phyloP scores from a whole-genome alignment of 2,113 vertebrate species.

The Telmatochromis sp. region DNA sequence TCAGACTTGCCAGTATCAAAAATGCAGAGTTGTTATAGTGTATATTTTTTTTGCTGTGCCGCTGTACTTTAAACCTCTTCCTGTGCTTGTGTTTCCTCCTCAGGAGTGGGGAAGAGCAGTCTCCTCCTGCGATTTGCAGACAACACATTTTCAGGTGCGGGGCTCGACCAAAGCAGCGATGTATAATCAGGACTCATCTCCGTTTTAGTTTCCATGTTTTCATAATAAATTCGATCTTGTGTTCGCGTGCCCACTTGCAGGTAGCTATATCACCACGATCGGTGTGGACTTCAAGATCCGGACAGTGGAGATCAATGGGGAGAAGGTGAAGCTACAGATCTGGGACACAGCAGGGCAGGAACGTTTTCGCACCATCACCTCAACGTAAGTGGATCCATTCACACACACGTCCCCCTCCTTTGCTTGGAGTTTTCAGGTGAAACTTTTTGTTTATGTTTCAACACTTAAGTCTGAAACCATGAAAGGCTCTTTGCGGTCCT shows the following conservation, averaged over 20 bases:
- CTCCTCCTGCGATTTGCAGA: conserved; percentile 95
- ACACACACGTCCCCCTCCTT: neutral
- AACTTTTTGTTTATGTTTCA: neutral
- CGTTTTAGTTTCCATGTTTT: neutral
- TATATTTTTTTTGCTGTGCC: fast-evolving
- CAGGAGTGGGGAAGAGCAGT: conserved; percentile 99
- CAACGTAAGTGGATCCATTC: conserved; percentile 81
- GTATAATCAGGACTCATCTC: neutral
- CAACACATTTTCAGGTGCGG: conserved; percentile 97
- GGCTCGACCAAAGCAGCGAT: neutral
- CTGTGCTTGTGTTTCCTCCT: conserved; percentile 26
- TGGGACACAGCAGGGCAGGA: conserved; percentile 98
- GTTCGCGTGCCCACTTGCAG: conserved; percentile 49
- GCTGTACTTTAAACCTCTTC: neutral
- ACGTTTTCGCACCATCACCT: conserved; percentile 97
- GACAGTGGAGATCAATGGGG: conserved; percentile 96
- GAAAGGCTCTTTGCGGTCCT: neutral
- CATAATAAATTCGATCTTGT: neutral
- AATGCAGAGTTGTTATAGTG: neutral
- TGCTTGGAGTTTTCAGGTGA: neutral
- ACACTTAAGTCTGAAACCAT: neutral
- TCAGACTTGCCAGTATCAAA: neutral
- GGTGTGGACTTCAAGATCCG: conserved; percentile 99
- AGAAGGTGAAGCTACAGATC: conserved; percentile 99
- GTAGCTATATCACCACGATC: conserved; percentile 98